Conservation (phyloP, 2,797 vertebrate species). For the Diplodus sargus region DNA sequence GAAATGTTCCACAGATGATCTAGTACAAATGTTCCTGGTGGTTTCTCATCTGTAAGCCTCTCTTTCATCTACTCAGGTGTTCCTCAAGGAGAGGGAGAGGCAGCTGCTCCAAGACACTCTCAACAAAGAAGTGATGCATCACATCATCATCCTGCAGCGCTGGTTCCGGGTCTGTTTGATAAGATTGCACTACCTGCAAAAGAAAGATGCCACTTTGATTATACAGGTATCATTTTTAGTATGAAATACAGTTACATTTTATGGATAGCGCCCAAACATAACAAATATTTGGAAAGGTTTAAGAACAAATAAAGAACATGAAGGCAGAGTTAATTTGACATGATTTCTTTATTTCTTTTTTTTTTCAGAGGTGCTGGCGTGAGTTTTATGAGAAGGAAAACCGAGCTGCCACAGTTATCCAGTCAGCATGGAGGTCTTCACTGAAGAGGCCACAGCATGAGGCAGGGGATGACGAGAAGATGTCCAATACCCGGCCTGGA, state of each 20-base stretch:
- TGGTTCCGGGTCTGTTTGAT: slow-evolving; percentile 91
- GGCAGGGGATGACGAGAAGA: slow-evolving; percentile 59
- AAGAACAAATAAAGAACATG: not conserved
- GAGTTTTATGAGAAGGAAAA: slow-evolving; percentile 82
- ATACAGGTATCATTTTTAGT: slow-evolving; percentile 86
- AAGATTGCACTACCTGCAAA: slow-evolving; percentile 87
- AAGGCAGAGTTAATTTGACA: slow-evolving; percentile 17
- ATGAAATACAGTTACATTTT: not conserved
- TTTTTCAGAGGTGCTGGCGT: slow-evolving; percentile 89
- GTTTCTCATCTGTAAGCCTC: not conserved
- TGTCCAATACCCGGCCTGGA: slow-evolving; percentile 69
- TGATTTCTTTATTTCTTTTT: slow-evolving; percentile 47
- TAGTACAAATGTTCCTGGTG: not conserved
- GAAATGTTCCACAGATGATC: slow-evolving; percentile 10
- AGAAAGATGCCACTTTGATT: slow-evolving; percentile 82
- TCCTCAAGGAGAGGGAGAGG: slow-evolving; percentile 90
- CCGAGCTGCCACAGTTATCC: slow-evolving; percentile 88
- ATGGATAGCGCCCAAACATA: not conserved
- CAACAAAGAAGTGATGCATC: slow-evolving; percentile 89
- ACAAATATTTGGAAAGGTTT: not conserved
- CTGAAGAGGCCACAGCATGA: slow-evolving; percentile 56
- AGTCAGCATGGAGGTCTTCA: slow-evolving; percentile 87
- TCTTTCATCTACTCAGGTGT: slow-evolving; percentile 85
- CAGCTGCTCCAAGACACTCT: slow-evolving; percentile 89
- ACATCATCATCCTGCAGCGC: slow-evolving; percentile 92